Base-by-base conservation (phyloP, 2,113 vertebrate genomes). In the Suncus etruscus region DNA sequence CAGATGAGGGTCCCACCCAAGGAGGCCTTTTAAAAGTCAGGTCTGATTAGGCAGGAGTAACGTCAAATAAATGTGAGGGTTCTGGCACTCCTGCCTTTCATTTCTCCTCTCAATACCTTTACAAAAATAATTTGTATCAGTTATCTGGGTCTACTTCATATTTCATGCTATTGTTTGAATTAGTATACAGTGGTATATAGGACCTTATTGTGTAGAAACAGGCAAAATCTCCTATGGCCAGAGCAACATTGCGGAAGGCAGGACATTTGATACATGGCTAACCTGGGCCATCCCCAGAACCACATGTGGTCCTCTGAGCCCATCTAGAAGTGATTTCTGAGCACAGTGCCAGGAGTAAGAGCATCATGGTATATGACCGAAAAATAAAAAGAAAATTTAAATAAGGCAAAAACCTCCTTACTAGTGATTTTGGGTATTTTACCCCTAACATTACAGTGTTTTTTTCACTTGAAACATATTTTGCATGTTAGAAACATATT, bases 11-110 rank as follows among this genome's bases (percentile, higher is more conserved):
- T 83, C 68, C 48, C 16, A 12, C 0, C 0, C 79, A 63, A 79
- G 12, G 0, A 86, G 77, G 63, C 74, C 80, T 84, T 68, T 85
- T 77, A 93, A 87, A 90, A 94, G 90, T 95, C 93, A 91, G 48
- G 79, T 70, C 92, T 94, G 90, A 94, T 91, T 54, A 94, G 61
- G 31, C 18, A 25, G 25, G 66, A 83, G 3, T 50, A 45, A 32
- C 2, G 0, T 20, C 80, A 81, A 50, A 69, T 39, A 61, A 75
- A 63, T 0, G 0, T 16, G 39, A 50, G 48, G 16, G 29, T 54
- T 8, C 39, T 18, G n/a, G 31, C 66, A 6, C 73, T 24, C 11
- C 48, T 39, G 18, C 27, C 79, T 54, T 22, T 24, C 0, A 32
- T 32, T 3, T 3, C 51, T 47, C 6, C 31, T 75, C 10, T 20